Base-by-base conservation (phyloP, 1,140 invertebrate genomes). In the Leptopilina clavipes region DNA sequence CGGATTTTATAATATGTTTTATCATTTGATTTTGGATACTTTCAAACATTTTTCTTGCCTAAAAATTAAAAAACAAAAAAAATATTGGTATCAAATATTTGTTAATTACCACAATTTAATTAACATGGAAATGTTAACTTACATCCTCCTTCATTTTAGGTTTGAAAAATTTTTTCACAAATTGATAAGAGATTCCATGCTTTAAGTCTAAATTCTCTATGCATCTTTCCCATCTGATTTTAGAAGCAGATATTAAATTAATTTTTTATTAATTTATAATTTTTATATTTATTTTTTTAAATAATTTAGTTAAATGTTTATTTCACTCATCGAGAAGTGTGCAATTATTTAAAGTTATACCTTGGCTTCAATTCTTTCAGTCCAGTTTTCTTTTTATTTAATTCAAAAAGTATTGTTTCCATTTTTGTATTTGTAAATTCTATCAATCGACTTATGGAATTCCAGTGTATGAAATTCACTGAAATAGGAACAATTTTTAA, bases 1-100 rank as follows among this genome's bases (percentile, higher is more conserved):
- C 87, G 1, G 91, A 89, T 75, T 90, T 86, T 14, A 86, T 76
- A 2, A 93, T 84, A 10, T 92, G 82, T 19, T 91, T 88, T 72
- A 91, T 89, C 81, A 94, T 93, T 12, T 92, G 88, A 12, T 87
- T 79, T 72, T 91, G 84, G 18, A 94, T 91, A 76, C 91, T 88
- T 17, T 86, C 83, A 65, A 94, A 92, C 91, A 94, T 93, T 72
- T 90, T 86, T 14, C 52, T 12, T 17, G 78, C 76, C 78, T 79
- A 11, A 10, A 54, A 19, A 72, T 25, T 3, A 12, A 19, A 14
- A 52, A 8, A 17, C 14, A 17, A 17, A 17, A 52, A 9, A 40
- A 40, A 8, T 40, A 40, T 31, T 31, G 25, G 5, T 31, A 2
- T 31, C 25, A 2, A 31, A 31, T n/a, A n/a, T n/a, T n/a, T n/a